Conservation (phyloP, 2,888 invertebrate genomes). For the Agapostemon virescens region DNA sequence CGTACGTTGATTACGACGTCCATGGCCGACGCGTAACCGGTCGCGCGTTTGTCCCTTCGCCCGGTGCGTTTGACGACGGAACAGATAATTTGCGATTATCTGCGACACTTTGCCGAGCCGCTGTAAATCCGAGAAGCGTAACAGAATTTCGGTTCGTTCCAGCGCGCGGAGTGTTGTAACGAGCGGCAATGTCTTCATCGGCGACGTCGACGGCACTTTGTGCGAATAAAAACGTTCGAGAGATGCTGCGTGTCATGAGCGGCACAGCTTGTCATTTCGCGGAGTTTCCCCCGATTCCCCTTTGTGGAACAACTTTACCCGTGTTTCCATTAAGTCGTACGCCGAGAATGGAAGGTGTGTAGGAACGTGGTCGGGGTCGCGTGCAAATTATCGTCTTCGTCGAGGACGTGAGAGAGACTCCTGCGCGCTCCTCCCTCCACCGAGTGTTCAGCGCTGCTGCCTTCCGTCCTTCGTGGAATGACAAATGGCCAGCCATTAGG, state of each 20-base stretch:
- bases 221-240: slow-evolving; percentile 32
- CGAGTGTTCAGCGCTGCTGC: slow-evolving; percentile 33
- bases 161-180: not conserved
- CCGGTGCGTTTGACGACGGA: too few relatives aligned
- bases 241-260: slow-evolving; percentile 10
- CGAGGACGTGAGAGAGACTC: slow-evolving; percentile 45
- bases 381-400: slow-evolving; percentile 67
- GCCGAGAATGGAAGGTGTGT: slow-evolving; percentile 21
- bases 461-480: slow-evolving; percentile 64
- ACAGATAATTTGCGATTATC: too few relatives aligned
- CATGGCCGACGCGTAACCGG: too few relatives aligned
- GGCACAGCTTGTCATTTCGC: slow-evolving; percentile 39
- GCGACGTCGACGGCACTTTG: not conserved
- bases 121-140: not conserved
- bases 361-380: slow-evolving; percentile 53
- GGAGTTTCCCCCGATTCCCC: slow-evolving; percentile 21
- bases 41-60: too few relatives aligned
- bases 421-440: slow-evolving; percentile 40
- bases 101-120: too few relatives aligned
- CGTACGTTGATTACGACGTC: too few relatives aligned
- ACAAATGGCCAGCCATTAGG: slow-evolving; percentile 75
- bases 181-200: not conserved
- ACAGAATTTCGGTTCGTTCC: not conserved
- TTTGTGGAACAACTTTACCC: slow-evolving; percentile 24
- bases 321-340: slow-evolving; percentile 55